Percentiles rank a stretch among this genome's conserved stretches.
Conservation (phyloP, 1,140 invertebrate species). For the Drosophila tani region DNA sequence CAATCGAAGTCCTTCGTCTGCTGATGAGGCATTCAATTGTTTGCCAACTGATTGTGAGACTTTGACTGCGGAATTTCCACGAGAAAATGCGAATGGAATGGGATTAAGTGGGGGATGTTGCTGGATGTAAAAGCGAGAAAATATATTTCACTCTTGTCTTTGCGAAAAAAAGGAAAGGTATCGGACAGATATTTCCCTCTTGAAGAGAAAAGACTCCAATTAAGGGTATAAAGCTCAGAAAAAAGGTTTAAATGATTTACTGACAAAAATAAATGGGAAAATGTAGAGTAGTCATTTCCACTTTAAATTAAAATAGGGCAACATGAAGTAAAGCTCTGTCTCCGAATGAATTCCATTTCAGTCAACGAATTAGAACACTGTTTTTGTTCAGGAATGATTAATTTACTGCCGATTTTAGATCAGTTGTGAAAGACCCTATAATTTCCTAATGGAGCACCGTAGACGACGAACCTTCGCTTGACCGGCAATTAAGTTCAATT, state of each 20-base stretch:
- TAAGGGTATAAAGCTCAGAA: background rate
- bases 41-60: slow-evolving; percentile 64
- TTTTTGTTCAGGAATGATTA: background rate
- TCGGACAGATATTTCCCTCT: background rate
- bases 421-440: background rate
- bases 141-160: slow-evolving; percentile 29
- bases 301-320: no score
- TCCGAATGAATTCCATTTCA: background rate
- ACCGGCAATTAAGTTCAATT: slow-evolving; percentile 73
- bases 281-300: no score
- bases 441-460: slow-evolving; percentile 27
- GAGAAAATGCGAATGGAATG: slow-evolving; percentile 30
- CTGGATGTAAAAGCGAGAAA: slow-evolving; percentile 13
- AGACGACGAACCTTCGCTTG: slow-evolving; percentile 11
- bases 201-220: background rate
- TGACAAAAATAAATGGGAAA: no score
- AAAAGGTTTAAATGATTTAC: no score
- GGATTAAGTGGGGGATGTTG: slow-evolving; percentile 2
- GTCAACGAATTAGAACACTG: background rate
- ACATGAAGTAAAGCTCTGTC: background rate
- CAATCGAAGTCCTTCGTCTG: slow-evolving; percentile 55
- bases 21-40: slow-evolving; percentile 75
- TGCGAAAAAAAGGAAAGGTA: slow-evolving; percentile 19
- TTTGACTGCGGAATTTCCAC: slow-evolving; percentile 39
- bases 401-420: background rate